Conservation (phyloP, 2,797 vertebrate genomes). For the Pitangus sulphuratus region DNA sequence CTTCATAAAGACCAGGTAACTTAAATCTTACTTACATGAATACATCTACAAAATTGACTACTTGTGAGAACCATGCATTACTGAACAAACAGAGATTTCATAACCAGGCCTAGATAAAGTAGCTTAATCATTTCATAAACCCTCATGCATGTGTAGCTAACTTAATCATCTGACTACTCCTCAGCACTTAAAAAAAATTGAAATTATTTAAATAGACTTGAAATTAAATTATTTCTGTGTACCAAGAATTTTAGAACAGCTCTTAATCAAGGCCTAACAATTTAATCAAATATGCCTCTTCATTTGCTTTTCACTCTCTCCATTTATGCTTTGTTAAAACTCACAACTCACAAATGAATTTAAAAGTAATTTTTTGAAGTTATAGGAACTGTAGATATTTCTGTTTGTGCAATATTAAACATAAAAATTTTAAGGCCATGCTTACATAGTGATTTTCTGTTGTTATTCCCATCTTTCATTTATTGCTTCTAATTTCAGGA, state of each 20-base stretch:
- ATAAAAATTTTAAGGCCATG: not conserved
- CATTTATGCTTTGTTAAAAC: not conserved
- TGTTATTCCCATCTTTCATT: slow-evolving; percentile 60
- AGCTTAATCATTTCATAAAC: not conserved
- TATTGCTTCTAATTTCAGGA: slow-evolving; percentile 84
- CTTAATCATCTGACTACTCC: not conserved
- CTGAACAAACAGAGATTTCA: not conserved
- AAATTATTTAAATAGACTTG: not conserved
- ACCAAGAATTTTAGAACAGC: not conserved
- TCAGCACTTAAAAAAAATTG: not conserved
- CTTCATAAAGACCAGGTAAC: not conserved
- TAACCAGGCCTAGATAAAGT: not conserved
- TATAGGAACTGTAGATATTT: not conserved
- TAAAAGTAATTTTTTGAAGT: not conserved
- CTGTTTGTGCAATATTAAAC: not conserved
- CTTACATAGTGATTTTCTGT: not conserved
- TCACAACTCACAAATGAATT: not conserved
- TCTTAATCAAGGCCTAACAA: not conserved
- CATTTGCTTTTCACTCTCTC: not conserved
- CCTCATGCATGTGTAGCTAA: not conserved
- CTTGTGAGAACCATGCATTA: not conserved
- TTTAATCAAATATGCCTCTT: not conserved
- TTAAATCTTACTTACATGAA: not conserved
- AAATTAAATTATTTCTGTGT: not conserved
- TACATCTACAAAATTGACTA: not conserved